Evolutionary conservation across 2,113 vertebrate species (phyloP), one percentile per base, ranked within the genome.

Genomic region (Tor tambroides): DNA sequence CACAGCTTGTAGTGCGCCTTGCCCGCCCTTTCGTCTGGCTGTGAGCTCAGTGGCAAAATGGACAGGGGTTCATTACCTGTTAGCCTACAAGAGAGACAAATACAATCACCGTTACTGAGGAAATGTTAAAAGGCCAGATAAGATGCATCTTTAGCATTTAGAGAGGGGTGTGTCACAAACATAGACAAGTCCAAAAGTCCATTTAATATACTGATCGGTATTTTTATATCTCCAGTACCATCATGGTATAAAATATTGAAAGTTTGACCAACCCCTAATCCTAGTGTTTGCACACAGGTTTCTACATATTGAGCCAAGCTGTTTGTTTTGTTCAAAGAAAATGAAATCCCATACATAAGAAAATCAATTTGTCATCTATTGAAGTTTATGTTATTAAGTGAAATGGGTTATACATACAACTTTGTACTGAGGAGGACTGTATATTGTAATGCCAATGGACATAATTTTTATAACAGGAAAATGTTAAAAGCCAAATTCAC

Each of bases 1-100:
- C 98, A 99, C 91, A 99, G 96, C 94, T 99, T 99, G 95, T 95
- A 98, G 93, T 99, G 98, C 0, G 96, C 96, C 93, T 97, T 96
- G 88, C 94, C 93, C 2, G 95, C 94, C 0, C 94, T 95, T 92
- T 97, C 96, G 94, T 98, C 98, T 6, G 96, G 94, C 92, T 97
- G 96, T 88, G 96, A 95, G 85, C 96, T 98, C 95, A 99, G 95
- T 59, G 98, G 97, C 94, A 99, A 96, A 94, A 98, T 96, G 93
- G 97, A 98, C 95, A 99, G 93, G 83, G 98, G 98, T 89, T 99
- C 97, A 82, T 97, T 99, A 92, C 97, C 97, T 11, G 98, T 99
- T 95, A 99, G 95, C 94, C 98, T 99, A 91, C 32, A 56, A 61
- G 72, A 90, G 35, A 87, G 51, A 91, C 21, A 69, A 38, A 30